Conservation (phyloP, 1,140 invertebrate genomes). For the Lasioglossum baleicum region DNA sequence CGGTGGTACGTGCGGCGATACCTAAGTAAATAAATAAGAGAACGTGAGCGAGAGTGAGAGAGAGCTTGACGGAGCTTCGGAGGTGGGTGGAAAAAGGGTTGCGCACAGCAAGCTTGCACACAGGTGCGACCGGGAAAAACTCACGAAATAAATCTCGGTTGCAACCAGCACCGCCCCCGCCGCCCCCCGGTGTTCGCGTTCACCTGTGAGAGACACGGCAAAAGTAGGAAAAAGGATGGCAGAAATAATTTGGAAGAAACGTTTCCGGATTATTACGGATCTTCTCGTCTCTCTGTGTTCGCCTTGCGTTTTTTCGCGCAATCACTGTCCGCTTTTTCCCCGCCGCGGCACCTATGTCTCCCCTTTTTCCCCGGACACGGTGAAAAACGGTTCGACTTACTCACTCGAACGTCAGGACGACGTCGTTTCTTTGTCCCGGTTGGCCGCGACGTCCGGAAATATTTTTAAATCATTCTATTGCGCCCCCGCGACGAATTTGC, state of each 20-base stretch:
- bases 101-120: conserved; percentile 63
- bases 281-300: not conserved
- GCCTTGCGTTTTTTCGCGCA: conserved; percentile 7
- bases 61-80: too few species aligned
- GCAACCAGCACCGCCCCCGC: not conserved
- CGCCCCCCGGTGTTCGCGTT: conserved; percentile 23
- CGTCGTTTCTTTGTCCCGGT: not conserved
- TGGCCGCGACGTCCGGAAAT: not conserved
- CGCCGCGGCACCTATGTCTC: not conserved
- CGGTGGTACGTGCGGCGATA: conserved; percentile 27
- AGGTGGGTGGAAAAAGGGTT: not conserved
- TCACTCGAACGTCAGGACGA: not conserved
- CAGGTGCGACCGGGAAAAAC: conserved; percentile 74
- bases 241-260: conserved; percentile 46
- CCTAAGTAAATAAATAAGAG: conserved; percentile 53
- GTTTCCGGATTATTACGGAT: conserved; percentile 33
- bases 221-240: conserved; percentile 21
- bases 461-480: not conserved
- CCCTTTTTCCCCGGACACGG: not conserved
- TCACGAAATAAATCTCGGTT: conserved; percentile 74
- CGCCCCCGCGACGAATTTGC: too few species aligned
- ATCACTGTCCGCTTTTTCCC: conserved; percentile 22
- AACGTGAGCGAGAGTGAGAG: not conserved
- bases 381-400: not conserved
- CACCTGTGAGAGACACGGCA: conserved; percentile 56